Percentiles rank a stretch among this genome's conserved stretches.
Conservation (phyloP, 2,797 vertebrate species). For the Typhlichthys subterraneus region DNA sequence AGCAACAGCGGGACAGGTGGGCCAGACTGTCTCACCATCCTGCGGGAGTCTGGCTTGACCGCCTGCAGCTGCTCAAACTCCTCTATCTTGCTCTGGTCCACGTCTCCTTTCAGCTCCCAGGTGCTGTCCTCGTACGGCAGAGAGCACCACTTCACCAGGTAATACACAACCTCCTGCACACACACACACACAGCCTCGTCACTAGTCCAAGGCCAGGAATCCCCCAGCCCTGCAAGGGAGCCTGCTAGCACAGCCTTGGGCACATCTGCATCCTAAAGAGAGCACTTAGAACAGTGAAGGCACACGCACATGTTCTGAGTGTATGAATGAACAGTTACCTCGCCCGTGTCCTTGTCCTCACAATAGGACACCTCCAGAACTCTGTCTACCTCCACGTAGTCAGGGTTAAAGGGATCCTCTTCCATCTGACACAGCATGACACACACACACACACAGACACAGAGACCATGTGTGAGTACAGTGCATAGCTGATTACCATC, state of each 20-base stretch:
- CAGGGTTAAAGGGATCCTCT: constrained; percentile 97
- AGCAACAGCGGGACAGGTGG: background rate
- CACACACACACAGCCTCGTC: constrained; percentile 30
- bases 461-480: constrained; percentile 13
- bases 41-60: constrained; percentile 87
- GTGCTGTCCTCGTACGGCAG: constrained; percentile 99
- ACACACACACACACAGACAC: constrained; percentile 18
- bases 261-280: no score
- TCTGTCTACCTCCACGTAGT: constrained; percentile 97
- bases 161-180: constrained; percentile 95
- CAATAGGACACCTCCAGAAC: constrained; percentile 98
- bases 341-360: constrained; percentile 96
- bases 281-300: no score
- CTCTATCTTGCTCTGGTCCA: constrained; percentile 97
- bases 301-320: no score
- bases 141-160: constrained; percentile 99
- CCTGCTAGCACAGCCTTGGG: no score
- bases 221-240: no score
- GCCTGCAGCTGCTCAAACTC: constrained; percentile 98
- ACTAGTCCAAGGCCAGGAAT: constrained; percentile 1
- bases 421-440: constrained; percentile 84
- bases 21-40: constrained; percentile 80
- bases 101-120: constrained; percentile 98
- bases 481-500: constrained; percentile 56
- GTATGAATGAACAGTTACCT: constrained; percentile 76